Conservation (phyloP, 2,888 invertebrate genomes). For the Cylloceria caligata region DNA sequence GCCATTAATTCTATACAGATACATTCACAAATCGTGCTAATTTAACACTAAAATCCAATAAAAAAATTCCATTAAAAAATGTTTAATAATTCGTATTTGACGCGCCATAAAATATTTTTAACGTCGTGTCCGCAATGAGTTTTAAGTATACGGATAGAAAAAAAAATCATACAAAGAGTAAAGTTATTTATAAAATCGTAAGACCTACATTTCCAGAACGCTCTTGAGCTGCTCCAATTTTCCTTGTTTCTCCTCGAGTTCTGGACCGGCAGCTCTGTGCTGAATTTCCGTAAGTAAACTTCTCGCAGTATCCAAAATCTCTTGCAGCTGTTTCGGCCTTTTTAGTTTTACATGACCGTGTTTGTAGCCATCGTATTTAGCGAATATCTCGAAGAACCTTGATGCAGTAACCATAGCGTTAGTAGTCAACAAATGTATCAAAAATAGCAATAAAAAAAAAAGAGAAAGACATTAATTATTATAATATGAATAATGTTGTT, state of each 20-base stretch:
- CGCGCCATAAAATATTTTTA: too few relatives aligned
- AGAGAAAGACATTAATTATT: slow-evolving; percentile 10
- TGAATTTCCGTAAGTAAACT: slow-evolving; percentile 95
- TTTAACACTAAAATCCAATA: slow-evolving; percentile 7
- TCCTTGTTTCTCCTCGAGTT: slow-evolving; percentile 98
- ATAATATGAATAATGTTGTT: not conserved
- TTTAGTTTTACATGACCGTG: slow-evolving; percentile 99
- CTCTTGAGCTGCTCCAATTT: slow-evolving; percentile 99
- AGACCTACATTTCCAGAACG: slow-evolving; percentile 98
- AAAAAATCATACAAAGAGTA: too few relatives aligned
- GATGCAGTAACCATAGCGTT: not conserved
- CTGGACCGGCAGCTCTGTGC: slow-evolving; percentile 94
- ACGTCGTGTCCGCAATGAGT: too few relatives aligned
- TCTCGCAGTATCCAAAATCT: slow-evolving; percentile 98
- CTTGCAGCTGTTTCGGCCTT: slow-evolving; percentile 98
- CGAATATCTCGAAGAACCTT: slow-evolving; percentile 97
- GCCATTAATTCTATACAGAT: not conserved
- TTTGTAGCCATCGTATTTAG: slow-evolving; percentile 98
- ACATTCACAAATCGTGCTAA: not conserved
- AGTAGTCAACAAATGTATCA: slow-evolving; percentile 2
- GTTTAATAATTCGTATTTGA: too few relatives aligned
- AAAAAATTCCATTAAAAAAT: not conserved
- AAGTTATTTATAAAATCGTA: too few relatives aligned
- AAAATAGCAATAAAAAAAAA: not conserved
- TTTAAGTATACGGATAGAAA: too few relatives aligned